Evolutionary conservation across 1,140 invertebrate genomes (phyloP).

Genomic region (Geopemphigus sp.): DNA sequence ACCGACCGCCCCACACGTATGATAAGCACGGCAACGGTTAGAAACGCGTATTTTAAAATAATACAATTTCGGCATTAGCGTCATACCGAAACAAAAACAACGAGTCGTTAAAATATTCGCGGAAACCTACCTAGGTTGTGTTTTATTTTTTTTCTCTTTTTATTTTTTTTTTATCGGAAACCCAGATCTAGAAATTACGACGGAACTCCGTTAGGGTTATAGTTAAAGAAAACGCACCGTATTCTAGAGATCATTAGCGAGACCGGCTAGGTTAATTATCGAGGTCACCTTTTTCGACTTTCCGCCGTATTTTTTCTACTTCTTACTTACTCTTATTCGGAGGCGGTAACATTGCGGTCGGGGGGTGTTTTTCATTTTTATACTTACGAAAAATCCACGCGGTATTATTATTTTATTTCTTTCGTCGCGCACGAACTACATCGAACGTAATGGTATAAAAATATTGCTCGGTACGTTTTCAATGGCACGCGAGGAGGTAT

Average conservation of each 20-base stretch:
- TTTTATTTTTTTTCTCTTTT: not conserved
- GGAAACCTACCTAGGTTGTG: not conserved
- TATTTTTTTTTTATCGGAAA: not conserved
- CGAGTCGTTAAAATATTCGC: conserved; percentile 22
- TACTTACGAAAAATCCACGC: not conserved
- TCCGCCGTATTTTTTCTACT: not conserved
- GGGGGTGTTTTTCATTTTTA: not conserved
- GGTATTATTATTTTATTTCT: not conserved
- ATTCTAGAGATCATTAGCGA: conserved; percentile 26
- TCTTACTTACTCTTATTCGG: not conserved
- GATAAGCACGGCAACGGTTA: not conserved
- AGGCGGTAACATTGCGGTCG: not conserved
- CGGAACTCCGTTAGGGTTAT: not conserved
- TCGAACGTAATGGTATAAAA: too few species aligned
- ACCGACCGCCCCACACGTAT: not conserved
- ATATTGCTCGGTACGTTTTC: too few species aligned
- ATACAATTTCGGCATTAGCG: not conserved
- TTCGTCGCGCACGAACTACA: not conserved
- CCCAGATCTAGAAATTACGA: conserved; percentile 17
- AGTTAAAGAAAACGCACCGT: not conserved
- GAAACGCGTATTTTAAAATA: conserved; percentile 1
- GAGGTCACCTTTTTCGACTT: not conserved
- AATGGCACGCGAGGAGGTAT: too few species aligned
- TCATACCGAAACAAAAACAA: not conserved
- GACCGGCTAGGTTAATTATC: conserved; percentile 22